Conservation (phyloP, 2,888 invertebrate species). For the Nomada fabriciana region DNA sequence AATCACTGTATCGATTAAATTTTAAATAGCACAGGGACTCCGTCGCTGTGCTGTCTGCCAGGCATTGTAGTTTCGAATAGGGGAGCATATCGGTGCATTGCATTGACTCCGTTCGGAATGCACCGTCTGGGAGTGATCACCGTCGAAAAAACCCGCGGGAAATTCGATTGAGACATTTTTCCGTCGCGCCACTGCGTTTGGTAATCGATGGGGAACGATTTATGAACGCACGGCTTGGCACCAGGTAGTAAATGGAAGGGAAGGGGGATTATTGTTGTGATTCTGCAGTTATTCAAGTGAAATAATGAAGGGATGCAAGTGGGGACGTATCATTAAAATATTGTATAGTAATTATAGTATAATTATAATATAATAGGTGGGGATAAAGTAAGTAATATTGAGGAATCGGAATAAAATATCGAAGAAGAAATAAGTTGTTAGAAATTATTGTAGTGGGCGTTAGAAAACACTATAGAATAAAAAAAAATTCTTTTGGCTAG, state of each 20-base stretch:
- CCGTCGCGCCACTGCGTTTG: neutral
- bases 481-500: no score
- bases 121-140: constrained; percentile 37
- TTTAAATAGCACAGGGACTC: constrained; percentile 38
- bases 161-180: constrained; percentile 44
- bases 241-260: constrained; percentile 12
- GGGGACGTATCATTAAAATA: no score
- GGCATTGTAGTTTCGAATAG: constrained; percentile 20
- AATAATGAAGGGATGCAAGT: no score
- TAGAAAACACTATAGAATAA: no score
- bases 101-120: constrained; percentile 11
- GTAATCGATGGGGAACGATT: constrained; percentile 41
- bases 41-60: constrained; percentile 7
- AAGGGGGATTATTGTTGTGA: neutral
- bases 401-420: no score
- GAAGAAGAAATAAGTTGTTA: no score
- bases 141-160: constrained; percentile 26
- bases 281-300: no score
- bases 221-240: constrained; percentile 25
- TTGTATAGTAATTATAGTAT: no score
- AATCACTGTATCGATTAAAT: constrained; percentile 57
- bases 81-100: constrained; percentile 36
- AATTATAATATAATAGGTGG: no score
- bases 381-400: no score
- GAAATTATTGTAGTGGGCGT: no score